Evolutionary conservation across 2,113 vertebrate genomes (phyloP), one percentile per base, ranked within the genome.

Genomic region (Amazona vittata): DNA sequence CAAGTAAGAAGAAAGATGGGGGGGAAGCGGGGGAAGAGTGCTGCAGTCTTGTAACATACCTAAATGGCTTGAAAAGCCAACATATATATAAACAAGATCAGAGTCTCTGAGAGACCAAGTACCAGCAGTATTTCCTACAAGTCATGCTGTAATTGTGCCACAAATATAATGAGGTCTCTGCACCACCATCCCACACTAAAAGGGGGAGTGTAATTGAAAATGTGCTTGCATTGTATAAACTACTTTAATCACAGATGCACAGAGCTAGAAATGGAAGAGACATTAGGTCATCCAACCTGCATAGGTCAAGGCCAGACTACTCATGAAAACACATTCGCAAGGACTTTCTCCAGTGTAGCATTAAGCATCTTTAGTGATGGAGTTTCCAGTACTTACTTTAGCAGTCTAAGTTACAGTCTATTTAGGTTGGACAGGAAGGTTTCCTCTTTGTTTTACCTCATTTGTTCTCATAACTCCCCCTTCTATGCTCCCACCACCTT

Each of bases 171-270:
- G 94, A 94, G 85, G 69, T 96, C 93, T 96, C 81, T 93, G 86
- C 55, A 92, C 84, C 75, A 83, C 70, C 33, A 47, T 79, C 94
- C 96, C 96, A 94, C 75, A 33, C 92, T 96, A 89, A 71, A 89
- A 96, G 73, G 91, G 80, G 89, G 87, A 93, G 70, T 94, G 74
- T 93, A 96, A 96, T 78, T 95, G 94, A 88, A 96, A 97, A 95
- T 92, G 81, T 64, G 44, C 93, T 94, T 84, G 79, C 57, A 83
- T 76, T 96, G 93, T 91, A 96, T 65, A 94, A 96, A 91, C 82
- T 83, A n/a, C 84, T 93, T 94, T 89, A 97, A 95, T 97, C 93
- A 97, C 11, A 95, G 91, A 90, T 67, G 78, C 81, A 94, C 75
- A 86, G 41, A 88, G 92, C 76, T 93, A 92, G 90, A 95, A 96